Conservation (phyloP, 2,797 vertebrate species). For the Rhyacichthys aspro region DNA sequence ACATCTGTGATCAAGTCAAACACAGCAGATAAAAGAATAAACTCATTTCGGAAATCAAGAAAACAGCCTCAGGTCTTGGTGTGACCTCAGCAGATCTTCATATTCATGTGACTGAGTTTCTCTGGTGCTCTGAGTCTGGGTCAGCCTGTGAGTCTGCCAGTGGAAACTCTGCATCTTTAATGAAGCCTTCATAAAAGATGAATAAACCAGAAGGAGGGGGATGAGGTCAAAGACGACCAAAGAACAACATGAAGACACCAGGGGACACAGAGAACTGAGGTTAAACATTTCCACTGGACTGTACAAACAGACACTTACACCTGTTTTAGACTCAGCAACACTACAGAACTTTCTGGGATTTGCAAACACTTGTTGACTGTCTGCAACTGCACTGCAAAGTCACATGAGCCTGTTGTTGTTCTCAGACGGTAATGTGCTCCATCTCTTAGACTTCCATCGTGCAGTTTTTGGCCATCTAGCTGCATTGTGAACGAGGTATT, state of each 20-base stretch:
- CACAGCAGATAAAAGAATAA: too few relatives aligned
- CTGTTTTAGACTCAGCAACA: not conserved
- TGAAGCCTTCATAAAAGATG: conserved; percentile 71
- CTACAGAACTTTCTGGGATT: not conserved
- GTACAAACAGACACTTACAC: not conserved
- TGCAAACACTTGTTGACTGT: too few relatives aligned
- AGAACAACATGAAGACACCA: conserved; percentile 7
- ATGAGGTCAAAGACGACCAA: conserved; percentile 20
- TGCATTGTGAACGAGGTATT: too few relatives aligned
- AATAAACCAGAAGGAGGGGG: conserved; percentile 34
- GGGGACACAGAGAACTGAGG: not conserved
- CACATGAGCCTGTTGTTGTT: too few relatives aligned
- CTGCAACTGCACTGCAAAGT: too few relatives aligned
- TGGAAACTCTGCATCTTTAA: conserved; percentile 85
- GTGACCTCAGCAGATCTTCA: too few relatives aligned
- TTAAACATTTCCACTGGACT: not conserved
- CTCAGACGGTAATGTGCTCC: too few relatives aligned
- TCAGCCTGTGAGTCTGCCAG: conserved; percentile 58
- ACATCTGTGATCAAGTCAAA: too few relatives aligned
- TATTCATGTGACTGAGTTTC: conserved; percentile 6
- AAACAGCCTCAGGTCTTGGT: too few relatives aligned
- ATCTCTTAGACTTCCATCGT: too few relatives aligned
- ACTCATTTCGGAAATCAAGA: too few relatives aligned
- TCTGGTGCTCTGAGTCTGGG: conserved; percentile 32
- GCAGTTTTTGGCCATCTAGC: too few relatives aligned